These are phyloP conservation scores for Polyodon spathula DNA, from an alignment of 2,113 vertebrate species.

Conservation along the genomic window DNA sequence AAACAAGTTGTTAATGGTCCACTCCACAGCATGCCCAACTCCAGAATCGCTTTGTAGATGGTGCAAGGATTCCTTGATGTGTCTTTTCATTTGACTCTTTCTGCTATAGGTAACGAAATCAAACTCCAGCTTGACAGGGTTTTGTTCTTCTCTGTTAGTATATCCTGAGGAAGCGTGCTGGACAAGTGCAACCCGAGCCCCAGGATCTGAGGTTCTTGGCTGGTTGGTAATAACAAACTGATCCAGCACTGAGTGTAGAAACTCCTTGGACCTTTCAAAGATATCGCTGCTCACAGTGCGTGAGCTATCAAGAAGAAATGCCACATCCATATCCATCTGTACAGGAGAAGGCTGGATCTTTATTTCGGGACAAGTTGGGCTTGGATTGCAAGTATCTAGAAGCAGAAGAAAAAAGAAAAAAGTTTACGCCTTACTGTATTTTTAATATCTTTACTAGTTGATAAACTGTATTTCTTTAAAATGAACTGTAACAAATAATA, in stretches of 20 bases:
- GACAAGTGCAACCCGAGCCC: constrained; percentile 46
- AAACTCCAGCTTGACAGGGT: constrained; percentile 39
- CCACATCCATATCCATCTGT: constrained; percentile 30
- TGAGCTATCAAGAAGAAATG: constrained; percentile 45
- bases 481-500: too few relatives aligned
- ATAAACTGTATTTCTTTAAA: too few relatives aligned
- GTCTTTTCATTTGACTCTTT: constrained; percentile 34
- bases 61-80: constrained; percentile 21
- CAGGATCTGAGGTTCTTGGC: constrained; percentile 24
- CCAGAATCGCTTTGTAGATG: constrained; percentile 30
- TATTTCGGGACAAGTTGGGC: constrained; percentile 24
- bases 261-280: constrained; percentile 36
- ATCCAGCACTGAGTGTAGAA: constrained; percentile 37
- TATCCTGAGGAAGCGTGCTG: constrained; percentile 30
- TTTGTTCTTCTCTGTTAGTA: constrained; percentile 8
- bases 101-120: constrained; percentile 34
- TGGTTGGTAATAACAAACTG: constrained; percentile 32
- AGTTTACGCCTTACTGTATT: too few relatives aligned
- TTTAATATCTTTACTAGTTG: too few relatives aligned
- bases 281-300: constrained; percentile 24
- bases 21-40: constrained; percentile 34
- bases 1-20: constrained; percentile 43
- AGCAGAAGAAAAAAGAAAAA: constrained; percentile 15
- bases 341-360: not conserved
- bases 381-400: constrained; percentile 40